phyloP scores from a whole-genome alignment of 92 coral and sea anemone genomes.

The Muricea muricata region DNA sequence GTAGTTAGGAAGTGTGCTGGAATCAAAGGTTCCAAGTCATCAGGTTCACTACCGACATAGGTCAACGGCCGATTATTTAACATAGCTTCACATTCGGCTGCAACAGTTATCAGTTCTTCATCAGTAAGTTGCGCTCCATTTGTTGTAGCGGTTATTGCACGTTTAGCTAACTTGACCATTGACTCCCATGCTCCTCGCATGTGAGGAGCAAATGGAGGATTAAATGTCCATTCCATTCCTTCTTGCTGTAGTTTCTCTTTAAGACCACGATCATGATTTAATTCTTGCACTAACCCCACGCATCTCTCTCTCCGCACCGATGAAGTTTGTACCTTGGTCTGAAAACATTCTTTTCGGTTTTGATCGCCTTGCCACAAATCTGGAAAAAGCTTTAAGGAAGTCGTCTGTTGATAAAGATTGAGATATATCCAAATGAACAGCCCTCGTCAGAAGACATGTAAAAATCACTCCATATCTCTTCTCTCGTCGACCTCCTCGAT shows the following conservation, averaged over 20 bases:
- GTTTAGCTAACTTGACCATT: not conserved
- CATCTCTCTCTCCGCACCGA: not conserved
- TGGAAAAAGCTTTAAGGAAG: not conserved
- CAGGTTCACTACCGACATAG: not conserved
- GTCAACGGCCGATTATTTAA: conserved; percentile 5
- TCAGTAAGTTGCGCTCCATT: not conserved
- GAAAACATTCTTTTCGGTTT: not conserved
- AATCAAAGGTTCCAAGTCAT: not conserved
- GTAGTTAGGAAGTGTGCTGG: not conserved
- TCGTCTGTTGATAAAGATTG: not conserved
- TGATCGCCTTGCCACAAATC: not conserved
- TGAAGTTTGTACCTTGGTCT: not conserved
- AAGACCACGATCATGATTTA: not conserved
- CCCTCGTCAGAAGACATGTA: not conserved
- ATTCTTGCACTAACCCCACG: not conserved
- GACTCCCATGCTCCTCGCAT: conserved; percentile 14
- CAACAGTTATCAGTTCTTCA: not conserved
- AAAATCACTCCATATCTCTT: not conserved
- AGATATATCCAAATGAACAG: not conserved
- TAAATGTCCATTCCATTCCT: not conserved
- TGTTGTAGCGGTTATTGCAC: not conserved
- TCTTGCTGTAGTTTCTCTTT: not conserved
- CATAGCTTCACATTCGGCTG: conserved; percentile 3
- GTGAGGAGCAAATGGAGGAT: not conserved
- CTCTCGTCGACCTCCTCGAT: not conserved